These are phyloP conservation scores for Coptodon bakossiorum DNA, from an alignment of 2,113 vertebrate genomes.

Conservation along the genomic window DNA sequence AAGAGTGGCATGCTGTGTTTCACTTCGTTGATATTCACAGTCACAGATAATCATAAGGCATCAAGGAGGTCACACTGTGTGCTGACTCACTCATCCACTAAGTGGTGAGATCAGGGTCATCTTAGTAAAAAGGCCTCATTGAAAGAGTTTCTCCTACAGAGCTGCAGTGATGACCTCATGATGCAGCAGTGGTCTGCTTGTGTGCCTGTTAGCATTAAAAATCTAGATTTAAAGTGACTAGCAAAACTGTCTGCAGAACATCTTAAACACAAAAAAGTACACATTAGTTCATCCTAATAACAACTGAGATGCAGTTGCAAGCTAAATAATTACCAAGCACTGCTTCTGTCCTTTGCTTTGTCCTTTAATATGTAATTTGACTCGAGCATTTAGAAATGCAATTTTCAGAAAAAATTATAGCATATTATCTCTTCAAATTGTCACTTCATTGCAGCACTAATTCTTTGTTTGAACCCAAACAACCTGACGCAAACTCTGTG, in stretches of 20 bases:
- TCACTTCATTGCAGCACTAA: background rate
- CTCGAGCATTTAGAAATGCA: background rate
- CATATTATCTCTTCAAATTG: background rate
- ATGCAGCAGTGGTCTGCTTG: background rate
- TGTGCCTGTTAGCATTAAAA: background rate
- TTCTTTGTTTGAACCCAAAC: background rate
- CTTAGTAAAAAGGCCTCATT: background rate
- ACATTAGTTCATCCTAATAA: background rate
- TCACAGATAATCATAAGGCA: background rate
- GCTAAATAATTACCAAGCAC: background rate
- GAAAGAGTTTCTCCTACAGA: background rate
- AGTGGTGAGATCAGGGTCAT: slow-evolving; percentile 16
- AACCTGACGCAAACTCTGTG: background rate
- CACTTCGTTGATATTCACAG: slow-evolving; percentile 12
- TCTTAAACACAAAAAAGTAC: background rate
- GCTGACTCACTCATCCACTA: slow-evolving; percentile 12
- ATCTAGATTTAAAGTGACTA: accelerated
- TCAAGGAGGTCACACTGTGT: background rate
- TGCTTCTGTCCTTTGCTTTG: background rate
- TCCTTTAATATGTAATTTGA: background rate
- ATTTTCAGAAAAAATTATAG: background rate
- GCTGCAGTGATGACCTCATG: background rate
- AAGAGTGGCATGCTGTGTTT: background rate
- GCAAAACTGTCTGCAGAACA: background rate
- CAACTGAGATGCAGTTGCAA: background rate